A percentile compares a stretch with the other conserved stretches of the same genome.
phyloP scores from a whole-genome alignment of 2,797 vertebrate genomes.

The Onychomys arenicola region DNA sequence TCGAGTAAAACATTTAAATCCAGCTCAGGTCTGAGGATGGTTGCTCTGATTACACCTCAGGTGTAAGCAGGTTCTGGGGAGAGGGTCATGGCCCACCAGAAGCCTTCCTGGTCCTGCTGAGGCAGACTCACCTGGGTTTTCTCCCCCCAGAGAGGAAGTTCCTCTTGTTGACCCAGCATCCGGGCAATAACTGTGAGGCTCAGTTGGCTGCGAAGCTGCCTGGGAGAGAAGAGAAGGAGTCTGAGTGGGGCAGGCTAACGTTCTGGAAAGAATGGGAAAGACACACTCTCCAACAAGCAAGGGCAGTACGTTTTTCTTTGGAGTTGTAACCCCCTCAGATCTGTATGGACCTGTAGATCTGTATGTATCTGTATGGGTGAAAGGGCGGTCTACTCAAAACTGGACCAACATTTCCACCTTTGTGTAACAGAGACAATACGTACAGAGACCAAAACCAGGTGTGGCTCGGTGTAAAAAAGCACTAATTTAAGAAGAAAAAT shows the following conservation, averaged over 20 bases:
- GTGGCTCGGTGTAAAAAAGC: too few species aligned
- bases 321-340: not conserved
- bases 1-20: not conserved
- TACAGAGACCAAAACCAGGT: not conserved
- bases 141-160: slow-evolving; percentile 55
- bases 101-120: not conserved
- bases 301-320: not conserved
- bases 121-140: slow-evolving; percentile 73
- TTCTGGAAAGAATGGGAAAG: not conserved
- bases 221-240: not conserved
- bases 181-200: slow-evolving; percentile 74
- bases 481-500: not conserved
- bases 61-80: not conserved
- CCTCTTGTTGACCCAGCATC: slow-evolving; percentile 74
- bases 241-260: not conserved
- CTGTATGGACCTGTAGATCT: not conserved
- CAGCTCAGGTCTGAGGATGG: not conserved
- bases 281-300: not conserved
- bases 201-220: slow-evolving; percentile 77
- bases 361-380: not conserved
- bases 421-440: not conserved
- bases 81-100: not conserved
- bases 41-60: not conserved
- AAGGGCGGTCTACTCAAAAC: not conserved
- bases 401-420: not conserved